A percentile compares a stretch with the other conserved stretches of the same genome.
Evolutionary conservation across 2,113 vertebrate species (phyloP).

Genomic region (Tragulus kanchil): DNA sequence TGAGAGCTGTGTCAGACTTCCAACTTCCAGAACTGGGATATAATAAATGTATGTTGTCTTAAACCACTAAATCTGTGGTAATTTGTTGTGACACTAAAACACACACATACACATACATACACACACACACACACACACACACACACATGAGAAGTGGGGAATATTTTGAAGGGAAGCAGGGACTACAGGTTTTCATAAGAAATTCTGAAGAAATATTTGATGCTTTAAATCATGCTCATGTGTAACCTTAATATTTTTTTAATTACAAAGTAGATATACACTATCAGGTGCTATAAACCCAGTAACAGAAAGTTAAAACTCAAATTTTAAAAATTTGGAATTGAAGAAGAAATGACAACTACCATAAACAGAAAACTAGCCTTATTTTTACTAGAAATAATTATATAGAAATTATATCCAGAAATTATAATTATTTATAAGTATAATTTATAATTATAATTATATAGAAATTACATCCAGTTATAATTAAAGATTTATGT

Average conservation of each 20-base stretch:
- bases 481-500: background rate
- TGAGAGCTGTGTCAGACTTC: background rate
- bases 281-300: background rate
- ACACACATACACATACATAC: background rate
- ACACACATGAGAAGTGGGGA: background rate
- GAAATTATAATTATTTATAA: background rate
- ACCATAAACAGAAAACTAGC: background rate
- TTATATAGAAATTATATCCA: background rate
- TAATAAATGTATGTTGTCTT: background rate
- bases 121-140: background rate
- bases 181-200: background rate
- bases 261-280: background rate
- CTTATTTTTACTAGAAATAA: slow-evolving; percentile 4
- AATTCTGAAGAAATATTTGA: background rate
- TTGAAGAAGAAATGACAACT: background rate
- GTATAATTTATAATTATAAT: too few relatives aligned
- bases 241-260: background rate
- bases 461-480: background rate
- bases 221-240: background rate
- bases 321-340: background rate
- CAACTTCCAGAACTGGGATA: background rate
- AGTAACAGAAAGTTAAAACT: background rate
- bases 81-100: background rate
- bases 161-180: background rate
- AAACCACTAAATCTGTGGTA: background rate